Percentiles rank a stretch among this genome's conserved stretches.
These are phyloP conservation scores for Aphidius ervi DNA, from an alignment of 1,140 invertebrate species.

Conservation along the genomic window DNA sequence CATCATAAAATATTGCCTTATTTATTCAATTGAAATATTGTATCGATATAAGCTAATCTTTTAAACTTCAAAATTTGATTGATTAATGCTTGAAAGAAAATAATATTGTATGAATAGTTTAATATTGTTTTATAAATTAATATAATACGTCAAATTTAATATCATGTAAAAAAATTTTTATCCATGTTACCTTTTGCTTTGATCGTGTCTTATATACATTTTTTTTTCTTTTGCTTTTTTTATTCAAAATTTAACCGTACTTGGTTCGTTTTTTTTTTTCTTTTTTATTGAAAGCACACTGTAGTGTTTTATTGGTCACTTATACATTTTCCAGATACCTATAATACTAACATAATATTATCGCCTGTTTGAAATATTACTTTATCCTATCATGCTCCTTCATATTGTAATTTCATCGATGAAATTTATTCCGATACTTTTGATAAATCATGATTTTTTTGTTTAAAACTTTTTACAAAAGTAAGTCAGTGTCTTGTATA, in stretches of 20 bases:
- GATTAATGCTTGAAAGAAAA: too few relatives aligned
- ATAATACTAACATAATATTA: slow-evolving; percentile 27
- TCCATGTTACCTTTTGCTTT: slow-evolving; percentile 12
- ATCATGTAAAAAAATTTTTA: slow-evolving; percentile 26
- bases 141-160: slow-evolving; percentile 21
- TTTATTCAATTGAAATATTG: too few relatives aligned
- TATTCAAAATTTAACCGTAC: too few relatives aligned
- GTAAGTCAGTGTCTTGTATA: too few relatives aligned
- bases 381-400: too few relatives aligned
- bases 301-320: slow-evolving; percentile 13
- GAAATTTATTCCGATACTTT: too few relatives aligned
- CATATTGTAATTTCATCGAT: too few relatives aligned
- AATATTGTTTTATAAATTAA: slow-evolving; percentile 16
- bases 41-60: neutral
- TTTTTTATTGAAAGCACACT: slow-evolving; percentile 8
- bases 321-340: slow-evolving; percentile 20
- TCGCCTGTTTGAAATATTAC: slow-evolving; percentile 22
- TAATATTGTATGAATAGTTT: neutral
- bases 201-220: slow-evolving; percentile 3
- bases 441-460: too few relatives aligned
- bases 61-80: neutral
- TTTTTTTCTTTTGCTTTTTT: slow-evolving; percentile 13
- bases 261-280: neutral
- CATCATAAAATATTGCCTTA: too few relatives aligned
- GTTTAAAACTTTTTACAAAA: too few relatives aligned